phyloP scores from a whole-genome alignment of 2,113 vertebrate species.

The Myrmecophaga tridactyla region DNA sequence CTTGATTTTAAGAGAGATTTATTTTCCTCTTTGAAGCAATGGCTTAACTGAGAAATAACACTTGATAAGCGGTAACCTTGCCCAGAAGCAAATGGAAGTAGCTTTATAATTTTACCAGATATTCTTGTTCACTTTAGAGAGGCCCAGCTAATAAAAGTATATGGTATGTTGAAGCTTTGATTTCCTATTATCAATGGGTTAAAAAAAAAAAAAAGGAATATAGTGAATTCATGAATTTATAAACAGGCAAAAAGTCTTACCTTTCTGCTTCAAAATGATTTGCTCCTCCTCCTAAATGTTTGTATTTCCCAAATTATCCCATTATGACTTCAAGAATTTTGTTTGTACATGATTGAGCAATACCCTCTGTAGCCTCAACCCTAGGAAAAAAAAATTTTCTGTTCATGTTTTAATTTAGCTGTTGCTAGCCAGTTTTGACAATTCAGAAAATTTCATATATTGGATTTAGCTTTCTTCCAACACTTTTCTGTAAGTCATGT shows the following conservation, averaged over 20 bases:
- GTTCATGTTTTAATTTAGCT: neutral
- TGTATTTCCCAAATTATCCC: neutral
- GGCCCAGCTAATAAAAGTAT: neutral
- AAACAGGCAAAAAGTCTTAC: neutral
- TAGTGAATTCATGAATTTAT: neutral
- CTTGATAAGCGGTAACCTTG: neutral
- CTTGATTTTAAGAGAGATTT: slow-evolving; percentile 7
- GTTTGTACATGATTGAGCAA: neutral
- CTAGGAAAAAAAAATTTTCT: slow-evolving; percentile 19
- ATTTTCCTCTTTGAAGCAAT: neutral
- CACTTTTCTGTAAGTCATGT: neutral
- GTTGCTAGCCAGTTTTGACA: neutral
- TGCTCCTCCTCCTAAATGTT: neutral
- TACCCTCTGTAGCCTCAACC: neutral
- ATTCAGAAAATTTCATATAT: neutral
- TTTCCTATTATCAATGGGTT: neutral
- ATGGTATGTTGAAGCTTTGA: neutral
- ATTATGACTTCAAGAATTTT: slow-evolving; percentile 12
- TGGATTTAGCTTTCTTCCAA: neutral
- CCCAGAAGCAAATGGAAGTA: neutral
- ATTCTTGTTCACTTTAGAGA: neutral
- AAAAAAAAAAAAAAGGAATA: neutral
- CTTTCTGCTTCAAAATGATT: neutral
- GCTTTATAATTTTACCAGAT: neutral
- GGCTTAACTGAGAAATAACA: neutral